Evolutionary conservation across 2,797 vertebrate genomes (phyloP), one percentile per base, ranked within the genome.

Genomic region (Anolis apletophallus): DNA sequence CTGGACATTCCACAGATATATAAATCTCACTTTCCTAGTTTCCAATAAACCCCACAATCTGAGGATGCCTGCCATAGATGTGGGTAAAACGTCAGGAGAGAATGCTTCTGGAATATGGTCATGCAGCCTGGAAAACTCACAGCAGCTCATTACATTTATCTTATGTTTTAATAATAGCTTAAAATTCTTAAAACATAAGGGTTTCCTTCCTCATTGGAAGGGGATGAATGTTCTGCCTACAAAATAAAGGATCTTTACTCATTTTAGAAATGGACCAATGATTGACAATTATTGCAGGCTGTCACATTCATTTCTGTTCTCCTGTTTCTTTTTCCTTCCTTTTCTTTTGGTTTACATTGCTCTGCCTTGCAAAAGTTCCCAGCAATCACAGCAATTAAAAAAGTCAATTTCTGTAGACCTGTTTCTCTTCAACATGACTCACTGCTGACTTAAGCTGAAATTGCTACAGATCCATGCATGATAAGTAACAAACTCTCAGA

Each of bases 301-400:
- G 52, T 52, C 36, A 52, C 32, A 75, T 52, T 29, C 67, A 23
- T 5, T 61, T 5, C n/a, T 29, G 21, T 16, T 9, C 68, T 80
- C 50, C 26, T 2, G 1, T 64, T 29, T 29, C 10, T 29, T 64
- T 29, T 64, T 64, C 8, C 19, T 52, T 68, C 29, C 29, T 64
- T 29, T 64, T 64, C 8, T 21, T 52, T 68, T 76, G 8, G 54
- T 75, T 52, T 61, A 19, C 40, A 5, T 74, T 16, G 64, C 36
- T 75, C 55, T 75, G 57, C 40, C 72, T 81, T 81, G 26, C 79
- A 68, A 40, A 81, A 85, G 21, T 72, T 52, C 40, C 34, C 13
- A 29, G 21, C 64, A 61, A 73, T 85, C 29, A 64, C 3, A 6
- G 17, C 55, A 69, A 10, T 86, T 79, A 78, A 26, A 46, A 64